Evolutionary conservation across 2,797 vertebrate species (phyloP).

Genomic region (Carcharodon carcharias): DNA sequence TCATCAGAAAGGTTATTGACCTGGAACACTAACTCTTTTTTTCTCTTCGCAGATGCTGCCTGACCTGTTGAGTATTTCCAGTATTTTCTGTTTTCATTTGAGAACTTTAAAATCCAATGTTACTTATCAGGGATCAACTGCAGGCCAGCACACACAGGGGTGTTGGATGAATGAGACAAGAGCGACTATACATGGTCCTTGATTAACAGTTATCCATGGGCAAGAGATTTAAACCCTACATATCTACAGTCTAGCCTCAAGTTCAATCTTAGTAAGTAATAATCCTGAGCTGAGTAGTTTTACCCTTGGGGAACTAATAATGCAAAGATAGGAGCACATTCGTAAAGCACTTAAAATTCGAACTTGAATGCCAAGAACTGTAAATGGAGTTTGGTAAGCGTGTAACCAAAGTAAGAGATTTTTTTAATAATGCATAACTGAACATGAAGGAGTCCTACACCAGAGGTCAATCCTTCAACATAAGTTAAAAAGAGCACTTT

Average conservation of each 20-base stretch:
- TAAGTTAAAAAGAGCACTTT: not conserved
- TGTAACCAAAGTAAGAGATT: not conserved
- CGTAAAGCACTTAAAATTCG: not conserved
- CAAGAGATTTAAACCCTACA: not conserved
- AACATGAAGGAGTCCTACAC: not conserved
- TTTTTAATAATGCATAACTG: not conserved
- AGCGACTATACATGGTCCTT: not conserved
- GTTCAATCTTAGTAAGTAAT: not conserved
- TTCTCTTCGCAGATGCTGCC: not conserved
- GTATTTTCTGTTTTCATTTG: not conserved
- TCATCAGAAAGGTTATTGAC: too few species aligned
- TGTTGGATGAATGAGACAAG: not conserved
- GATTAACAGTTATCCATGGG: not conserved
- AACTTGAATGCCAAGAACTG: not conserved
- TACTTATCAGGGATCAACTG: not conserved
- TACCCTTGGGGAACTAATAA: not conserved
- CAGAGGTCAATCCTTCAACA: not conserved
- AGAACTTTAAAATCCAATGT: not conserved
- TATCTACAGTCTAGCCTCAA: not conserved
- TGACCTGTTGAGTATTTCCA: not conserved
- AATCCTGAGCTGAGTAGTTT: not conserved
- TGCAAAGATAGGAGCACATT: not conserved
- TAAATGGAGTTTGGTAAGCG: not conserved
- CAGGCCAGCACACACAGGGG: not conserved
- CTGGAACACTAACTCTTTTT: not conserved